These are phyloP conservation scores for Megaleporinus macrocephalus DNA, from an alignment of 2,113 vertebrate species.

Conservation along the genomic window DNA sequence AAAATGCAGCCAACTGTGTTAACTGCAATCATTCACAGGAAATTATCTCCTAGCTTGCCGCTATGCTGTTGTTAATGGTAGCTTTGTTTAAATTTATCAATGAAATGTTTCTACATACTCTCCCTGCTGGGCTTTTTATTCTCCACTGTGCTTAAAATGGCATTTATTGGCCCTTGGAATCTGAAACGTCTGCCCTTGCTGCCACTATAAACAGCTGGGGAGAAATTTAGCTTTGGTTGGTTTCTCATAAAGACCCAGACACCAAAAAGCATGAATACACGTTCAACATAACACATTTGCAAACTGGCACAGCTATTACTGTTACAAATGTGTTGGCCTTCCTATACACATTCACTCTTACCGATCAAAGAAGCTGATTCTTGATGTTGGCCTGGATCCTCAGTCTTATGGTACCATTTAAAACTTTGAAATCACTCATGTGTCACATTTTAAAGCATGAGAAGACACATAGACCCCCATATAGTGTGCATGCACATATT, in stretches of 20 bases:
- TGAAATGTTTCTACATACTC: neutral
- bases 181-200: neutral
- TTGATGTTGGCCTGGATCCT: too few species aligned
- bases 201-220: neutral
- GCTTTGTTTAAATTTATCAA: neutral
- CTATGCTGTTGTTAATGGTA: neutral
- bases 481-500: too few species aligned
- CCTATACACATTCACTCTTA: too few species aligned
- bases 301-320: too few species aligned
- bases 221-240: neutral
- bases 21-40: neutral
- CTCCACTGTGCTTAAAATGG: neutral
- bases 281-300: too few species aligned
- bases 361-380: too few species aligned
- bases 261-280: neutral
- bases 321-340: too few species aligned
- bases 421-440: too few species aligned
- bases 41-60: neutral
- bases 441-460: too few species aligned
- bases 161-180: neutral
- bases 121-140: neutral
- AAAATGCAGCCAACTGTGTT: neutral
- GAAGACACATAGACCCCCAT: too few species aligned
- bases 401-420: too few species aligned
- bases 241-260: neutral